Conservation (phyloP, 2,888 invertebrate genomes). For the Steinernema carpocapsae region DNA sequence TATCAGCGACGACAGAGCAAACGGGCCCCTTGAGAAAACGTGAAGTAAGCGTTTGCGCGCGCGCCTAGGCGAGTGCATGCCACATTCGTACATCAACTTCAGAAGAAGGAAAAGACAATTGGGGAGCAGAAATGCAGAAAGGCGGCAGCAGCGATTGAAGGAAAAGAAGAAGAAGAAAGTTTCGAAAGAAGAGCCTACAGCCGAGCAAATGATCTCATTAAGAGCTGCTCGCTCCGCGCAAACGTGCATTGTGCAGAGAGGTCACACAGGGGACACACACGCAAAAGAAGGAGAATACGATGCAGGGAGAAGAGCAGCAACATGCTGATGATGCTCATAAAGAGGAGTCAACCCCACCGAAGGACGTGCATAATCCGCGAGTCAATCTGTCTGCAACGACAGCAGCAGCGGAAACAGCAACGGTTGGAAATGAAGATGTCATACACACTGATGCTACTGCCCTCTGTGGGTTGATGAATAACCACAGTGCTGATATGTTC, state of each 20-base stretch:
- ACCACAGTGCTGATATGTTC: slow-evolving; percentile 7
- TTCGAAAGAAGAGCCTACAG: slow-evolving; percentile 11
- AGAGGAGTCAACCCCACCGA: background rate
- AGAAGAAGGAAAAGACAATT: background rate
- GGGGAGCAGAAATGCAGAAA: slow-evolving; percentile 15
- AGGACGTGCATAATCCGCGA: background rate
- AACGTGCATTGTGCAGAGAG: slow-evolving; percentile 21
- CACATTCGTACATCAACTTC: slow-evolving; percentile 29
- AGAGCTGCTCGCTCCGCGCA: slow-evolving; percentile 8
- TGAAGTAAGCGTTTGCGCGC: background rate
- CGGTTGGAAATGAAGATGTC: background rate
- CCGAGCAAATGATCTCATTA: slow-evolving; percentile 35
- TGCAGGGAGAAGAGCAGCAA: slow-evolving; percentile 30
- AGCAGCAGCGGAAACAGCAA: too few species aligned
- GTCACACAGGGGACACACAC: slow-evolving; percentile 7
- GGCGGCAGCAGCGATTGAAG: slow-evolving; percentile 1
- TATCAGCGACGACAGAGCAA: slow-evolving; percentile 34
- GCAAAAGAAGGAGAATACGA: too few species aligned
- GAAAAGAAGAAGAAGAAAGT: slow-evolving; percentile 15
- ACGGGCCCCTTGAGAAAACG: slow-evolving; percentile 30
- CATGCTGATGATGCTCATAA: background rate
- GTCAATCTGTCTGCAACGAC: slow-evolving; percentile 28
- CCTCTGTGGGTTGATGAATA: background rate
- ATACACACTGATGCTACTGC: too few species aligned
- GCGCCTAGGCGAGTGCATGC: slow-evolving; percentile 4